Percentiles rank a stretch among this genome's conserved stretches.
Evolutionary conservation across 64 coral and sea anemone genomes (phyloP).

Genomic region (Trachythela sp.): DNA sequence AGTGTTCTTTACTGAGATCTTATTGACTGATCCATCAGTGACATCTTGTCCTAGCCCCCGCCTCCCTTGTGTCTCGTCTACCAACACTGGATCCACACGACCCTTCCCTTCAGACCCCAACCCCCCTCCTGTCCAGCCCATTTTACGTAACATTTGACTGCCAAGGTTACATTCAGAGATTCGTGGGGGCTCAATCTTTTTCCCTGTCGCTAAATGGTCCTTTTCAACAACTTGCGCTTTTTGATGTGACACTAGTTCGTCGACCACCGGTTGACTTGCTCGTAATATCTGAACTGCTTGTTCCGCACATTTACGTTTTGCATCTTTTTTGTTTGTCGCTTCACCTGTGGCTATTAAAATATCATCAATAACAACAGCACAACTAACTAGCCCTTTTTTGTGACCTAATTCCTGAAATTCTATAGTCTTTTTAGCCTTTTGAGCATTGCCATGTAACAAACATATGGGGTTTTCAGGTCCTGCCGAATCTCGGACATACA

Average conservation of each 20-base stretch:
- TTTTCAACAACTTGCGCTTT: conserved; percentile 6
- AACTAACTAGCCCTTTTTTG: conserved; percentile 29
- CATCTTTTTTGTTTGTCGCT: conserved; percentile 55
- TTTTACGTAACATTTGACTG: conserved; percentile 75
- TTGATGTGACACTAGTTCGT: neutral
- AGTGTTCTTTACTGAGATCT: conserved; percentile 49
- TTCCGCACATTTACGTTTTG: conserved; percentile 67
- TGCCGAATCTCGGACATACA: conserved; percentile 60
- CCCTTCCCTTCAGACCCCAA: conserved; percentile 72
- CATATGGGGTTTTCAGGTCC: conserved; percentile 41
- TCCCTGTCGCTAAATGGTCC: conserved; percentile 30
- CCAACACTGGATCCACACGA: conserved; percentile 68
- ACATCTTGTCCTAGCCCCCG: conserved; percentile 54
- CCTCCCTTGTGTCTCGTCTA: conserved; percentile 55
- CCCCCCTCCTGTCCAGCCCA: conserved; percentile 91
- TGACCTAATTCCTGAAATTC: conserved; percentile 61
- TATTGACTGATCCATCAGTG: conserved; percentile 6
- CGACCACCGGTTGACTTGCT: conserved; percentile 55
- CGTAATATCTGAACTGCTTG: conserved; percentile 67
- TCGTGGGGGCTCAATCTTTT: conserved; percentile 35
- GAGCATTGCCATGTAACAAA: conserved; percentile 66
- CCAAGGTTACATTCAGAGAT: conserved; percentile 83
- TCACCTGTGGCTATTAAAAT: conserved; percentile 57
- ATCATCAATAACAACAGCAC: conserved; percentile 61
- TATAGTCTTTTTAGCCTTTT: conserved; percentile 75